Base-by-base conservation (phyloP, 37 sponge, comb jelly and placozoan genomes). In the Diacarnus erythraeanus region DNA sequence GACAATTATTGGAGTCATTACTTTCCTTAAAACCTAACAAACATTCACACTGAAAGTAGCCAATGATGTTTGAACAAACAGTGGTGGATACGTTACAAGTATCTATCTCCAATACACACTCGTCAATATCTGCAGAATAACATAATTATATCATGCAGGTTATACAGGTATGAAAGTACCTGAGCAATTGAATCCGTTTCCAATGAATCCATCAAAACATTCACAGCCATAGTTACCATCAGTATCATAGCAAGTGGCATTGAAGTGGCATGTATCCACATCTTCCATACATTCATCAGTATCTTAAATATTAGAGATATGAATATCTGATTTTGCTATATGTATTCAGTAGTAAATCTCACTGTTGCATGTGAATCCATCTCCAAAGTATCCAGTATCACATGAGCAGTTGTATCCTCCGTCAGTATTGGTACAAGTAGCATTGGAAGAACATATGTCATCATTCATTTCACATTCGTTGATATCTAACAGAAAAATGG, bases 21-120 rank as follows among this genome's bases (percentile, higher is more conserved):
- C 10, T 47, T 47, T 12, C 12, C 51, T 15, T 47, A n/a, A n/a
- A 47, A 15, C 80, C 80, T 15, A 47, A 47, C 12, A 47, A 12
- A 47, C 51, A 47, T 6, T 47, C 12, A 47, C 51, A 47, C 12
- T 47, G 10, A 47, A 54, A 77, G 44, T 59, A 38, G 10, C 84
- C 78, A 34, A 71, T 2, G 20, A 41, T 69, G 35, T 84, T 70
- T 5, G 38, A 38, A 39, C 84, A 84, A 1, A 34, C 30, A 40
- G 79, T 47, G 12, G 51, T 27, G 43, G 42, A 36, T 0, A 21
- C 17, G 12, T 69, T 57, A 79, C 80, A 79, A 15, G 51, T 6
- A 47, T 47, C 12, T 47, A 15, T 47, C 6, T 12, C 12, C 51
- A 12, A 15, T 15, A 12, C 12, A 12, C 51, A 47, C 12, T 47